Base-by-base conservation (phyloP, 37 sponge, comb jelly and placozoan species). In the Theonella swinhoei region DNA sequence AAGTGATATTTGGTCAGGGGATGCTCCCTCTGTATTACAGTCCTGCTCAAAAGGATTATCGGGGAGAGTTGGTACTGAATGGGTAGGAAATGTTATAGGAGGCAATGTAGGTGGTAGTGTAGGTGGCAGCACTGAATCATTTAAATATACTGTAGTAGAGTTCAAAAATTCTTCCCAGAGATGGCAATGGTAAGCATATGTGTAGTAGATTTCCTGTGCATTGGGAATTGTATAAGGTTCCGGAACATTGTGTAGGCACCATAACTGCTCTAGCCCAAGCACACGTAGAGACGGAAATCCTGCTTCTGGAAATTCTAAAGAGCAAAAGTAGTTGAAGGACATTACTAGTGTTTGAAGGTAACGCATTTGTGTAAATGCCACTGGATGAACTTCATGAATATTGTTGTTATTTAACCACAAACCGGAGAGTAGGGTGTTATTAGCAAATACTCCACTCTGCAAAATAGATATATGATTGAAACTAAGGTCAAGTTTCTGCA, bases 181-280 rank as follows among this genome's bases (percentile, higher is more conserved):
- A 61, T 90, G 89, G 70, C 93, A 93, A 70, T 88, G 90, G 67
- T 88, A 88, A 41, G 82, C 29, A 78, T 93, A 93, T 0, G 93
- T 88, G 43, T 71, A 85, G 35, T 79, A 14, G 8, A 84, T 17
- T 25, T 34, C 47, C 54, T 79, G 43, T 0, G 72, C 26, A 0
- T 28, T 11, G 11, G 76, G 82, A 33, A 64, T 62, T 0, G 37
- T 38, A 39, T 14, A 24, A 0, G 3, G 35, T 14, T 25, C 68
- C 0, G 81, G 90, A 39, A 76, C 90, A n/a, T 80, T 64, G 35
- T 62, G 40, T 11, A 85, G 63, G 58, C 58, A 0, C 29, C 62
- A 78, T 60, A 83, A 39, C 9, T 31, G 35, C 70, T 74, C 62
- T 39, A 93, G 32, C 37, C 5, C 9, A 4, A 93, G 76, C 1